phyloP scores from a whole-genome alignment of 92 coral and sea anemone genomes.

The Galaxea fascicularis region DNA sequence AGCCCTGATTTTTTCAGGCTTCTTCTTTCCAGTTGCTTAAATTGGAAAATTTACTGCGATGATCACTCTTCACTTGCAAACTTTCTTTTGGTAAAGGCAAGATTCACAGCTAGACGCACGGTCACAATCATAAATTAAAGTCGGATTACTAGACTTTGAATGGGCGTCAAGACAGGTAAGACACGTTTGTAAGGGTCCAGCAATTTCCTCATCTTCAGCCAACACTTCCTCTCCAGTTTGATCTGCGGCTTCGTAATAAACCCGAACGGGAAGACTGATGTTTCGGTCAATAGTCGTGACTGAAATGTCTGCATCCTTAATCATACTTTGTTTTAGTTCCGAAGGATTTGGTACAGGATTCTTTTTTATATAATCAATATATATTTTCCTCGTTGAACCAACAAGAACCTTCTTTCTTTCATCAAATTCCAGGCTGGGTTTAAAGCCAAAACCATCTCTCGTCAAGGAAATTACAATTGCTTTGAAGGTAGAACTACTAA shows the following conservation, averaged over 20 bases:
- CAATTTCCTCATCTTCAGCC: constrained; percentile 52
- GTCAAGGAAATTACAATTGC: constrained; percentile 57
- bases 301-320: constrained; percentile 70
- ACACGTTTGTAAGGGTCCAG: constrained; percentile 58
- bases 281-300: constrained; percentile 56
- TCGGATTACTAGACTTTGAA: constrained; percentile 54
- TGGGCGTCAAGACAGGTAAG: constrained; percentile 53
- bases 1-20: no score
- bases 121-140: constrained; percentile 37
- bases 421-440: constrained; percentile 54
- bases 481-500: constrained; percentile 43
- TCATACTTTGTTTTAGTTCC: constrained; percentile 53
- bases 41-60: no score
- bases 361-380: constrained; percentile 35
- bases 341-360: constrained; percentile 56
- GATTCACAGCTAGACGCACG: constrained; percentile 56
- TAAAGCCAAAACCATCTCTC: constrained; percentile 63
- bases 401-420: constrained; percentile 61
- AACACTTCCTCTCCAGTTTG: constrained; percentile 55
- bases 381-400: constrained; percentile 48
- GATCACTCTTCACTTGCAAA: no score
- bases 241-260: constrained; percentile 51
- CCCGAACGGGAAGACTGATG: constrained; percentile 49
- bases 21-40: no score
- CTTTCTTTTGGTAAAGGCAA: constrained; percentile 52